Evolutionary conservation across 2,888 invertebrate species (phyloP).

Genomic region (Hylaea fasciaria): DNA sequence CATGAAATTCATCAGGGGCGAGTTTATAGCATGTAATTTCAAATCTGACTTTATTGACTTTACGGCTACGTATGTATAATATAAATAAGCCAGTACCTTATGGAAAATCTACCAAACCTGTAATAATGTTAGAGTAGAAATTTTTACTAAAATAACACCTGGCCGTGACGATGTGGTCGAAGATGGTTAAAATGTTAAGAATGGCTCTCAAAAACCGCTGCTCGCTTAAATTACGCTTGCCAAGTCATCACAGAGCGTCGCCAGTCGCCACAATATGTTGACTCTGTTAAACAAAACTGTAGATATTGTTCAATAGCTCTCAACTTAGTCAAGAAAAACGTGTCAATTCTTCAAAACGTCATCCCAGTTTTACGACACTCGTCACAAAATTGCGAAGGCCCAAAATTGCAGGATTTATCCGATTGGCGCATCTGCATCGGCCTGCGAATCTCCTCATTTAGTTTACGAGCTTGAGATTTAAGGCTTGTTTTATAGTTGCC

Average conservation of each 20-base stretch:
- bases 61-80: conserved; percentile 12
- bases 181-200: no score
- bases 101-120: not conserved
- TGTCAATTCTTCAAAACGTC: conserved; percentile 32
- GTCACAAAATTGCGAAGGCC: conserved; percentile 57
- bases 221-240: not conserved
- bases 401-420: conserved; percentile 63
- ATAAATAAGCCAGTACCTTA: no score
- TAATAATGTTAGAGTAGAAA: no score
- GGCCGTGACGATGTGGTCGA: no score
- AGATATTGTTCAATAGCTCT: no score
- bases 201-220: no score
- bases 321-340: conserved; percentile 9
- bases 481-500: conserved; percentile 64
- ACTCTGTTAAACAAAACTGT: no score
- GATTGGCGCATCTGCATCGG: conserved; percentile 57
- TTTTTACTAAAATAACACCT: no score
- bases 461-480: conserved; percentile 62
- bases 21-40: conserved; percentile 53
- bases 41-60: conserved; percentile 48
- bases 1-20: conserved; percentile 59
- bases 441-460: conserved; percentile 67
- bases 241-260: no score
- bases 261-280: no score
- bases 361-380: conserved; percentile 35